Percentiles rank a stretch among this genome's conserved stretches.
Evolutionary conservation across 2,113 vertebrate genomes (phyloP).

Genomic region (Lamprologus lemairii): DNA sequence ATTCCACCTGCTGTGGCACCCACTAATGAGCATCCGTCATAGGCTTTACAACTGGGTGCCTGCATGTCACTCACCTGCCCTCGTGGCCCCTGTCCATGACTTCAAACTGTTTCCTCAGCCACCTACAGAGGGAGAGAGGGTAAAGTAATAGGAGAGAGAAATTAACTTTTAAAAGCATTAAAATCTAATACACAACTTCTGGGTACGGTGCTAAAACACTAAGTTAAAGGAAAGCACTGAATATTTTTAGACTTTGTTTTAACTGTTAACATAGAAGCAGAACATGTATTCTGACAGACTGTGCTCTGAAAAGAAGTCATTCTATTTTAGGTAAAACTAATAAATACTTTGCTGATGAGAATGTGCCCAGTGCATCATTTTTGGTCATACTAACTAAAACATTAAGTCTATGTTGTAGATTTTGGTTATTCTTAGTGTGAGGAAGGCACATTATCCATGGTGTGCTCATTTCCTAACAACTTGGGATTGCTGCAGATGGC

Average conservation of each 20-base stretch:
- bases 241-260: neutral
- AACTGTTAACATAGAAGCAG: neutral
- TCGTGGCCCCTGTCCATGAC: conserved; percentile 77
- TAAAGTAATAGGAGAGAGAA: neutral
- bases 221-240: neutral
- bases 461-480: neutral
- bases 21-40: neutral
- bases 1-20: neutral
- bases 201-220: neutral
- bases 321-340: neutral
- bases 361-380: neutral
- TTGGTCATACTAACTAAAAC: neutral
- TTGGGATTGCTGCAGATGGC: neutral
- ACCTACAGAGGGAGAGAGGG: conserved; percentile 55
- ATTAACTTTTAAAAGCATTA: neutral
- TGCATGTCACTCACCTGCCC: conserved; percentile 73
- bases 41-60: neutral
- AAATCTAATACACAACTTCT: neutral
- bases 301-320: neutral
- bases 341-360: neutral
- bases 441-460: neutral
- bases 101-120: conserved; percentile 83
- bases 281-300: neutral
- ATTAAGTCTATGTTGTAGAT: neutral
- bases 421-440: neutral